Evolutionary conservation across 1,140 invertebrate species (phyloP).

Genomic region (Heterodera schachtii): DNA sequence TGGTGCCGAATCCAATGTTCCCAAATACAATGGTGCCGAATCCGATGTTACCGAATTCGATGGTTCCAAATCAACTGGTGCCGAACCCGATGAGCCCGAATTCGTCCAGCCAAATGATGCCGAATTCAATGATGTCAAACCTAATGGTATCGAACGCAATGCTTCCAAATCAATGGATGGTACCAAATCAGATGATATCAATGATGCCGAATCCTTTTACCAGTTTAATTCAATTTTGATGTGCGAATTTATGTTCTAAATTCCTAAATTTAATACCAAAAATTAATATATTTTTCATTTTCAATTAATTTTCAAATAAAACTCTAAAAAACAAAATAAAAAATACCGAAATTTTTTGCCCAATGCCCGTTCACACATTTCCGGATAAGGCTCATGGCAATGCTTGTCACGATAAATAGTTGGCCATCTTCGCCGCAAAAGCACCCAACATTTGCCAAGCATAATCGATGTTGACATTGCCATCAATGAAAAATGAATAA

Average conservation of each 20-base stretch:
- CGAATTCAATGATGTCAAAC: neutral
- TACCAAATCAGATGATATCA: neutral
- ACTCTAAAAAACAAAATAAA: constrained; percentile 47
- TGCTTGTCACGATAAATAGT: constrained; percentile 69
- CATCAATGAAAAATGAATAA: constrained; percentile 33
- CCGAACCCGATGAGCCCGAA: neutral
- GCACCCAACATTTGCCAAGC: constrained; percentile 75
- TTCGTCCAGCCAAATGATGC: neutral
- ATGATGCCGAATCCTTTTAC: too few species aligned
- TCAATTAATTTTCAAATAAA: constrained; percentile 45
- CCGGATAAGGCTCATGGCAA: constrained; percentile 74
- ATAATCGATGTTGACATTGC: constrained; percentile 45
- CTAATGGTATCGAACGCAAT: neutral
- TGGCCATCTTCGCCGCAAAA: constrained; percentile 74
- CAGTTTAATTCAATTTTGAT: too few species aligned
- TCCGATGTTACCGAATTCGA: neutral
- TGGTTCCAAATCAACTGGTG: neutral
- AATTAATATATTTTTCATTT: neutral
- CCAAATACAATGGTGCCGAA: neutral
- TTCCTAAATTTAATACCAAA: too few species aligned
- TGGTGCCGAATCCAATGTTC: neutral
- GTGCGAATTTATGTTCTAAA: too few species aligned
- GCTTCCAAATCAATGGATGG: neutral
- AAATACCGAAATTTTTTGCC: constrained; percentile 72
- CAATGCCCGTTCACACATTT: constrained; percentile 72